Conservation (phyloP, 2,797 vertebrate genomes). For the Artibeus lituratus region DNA sequence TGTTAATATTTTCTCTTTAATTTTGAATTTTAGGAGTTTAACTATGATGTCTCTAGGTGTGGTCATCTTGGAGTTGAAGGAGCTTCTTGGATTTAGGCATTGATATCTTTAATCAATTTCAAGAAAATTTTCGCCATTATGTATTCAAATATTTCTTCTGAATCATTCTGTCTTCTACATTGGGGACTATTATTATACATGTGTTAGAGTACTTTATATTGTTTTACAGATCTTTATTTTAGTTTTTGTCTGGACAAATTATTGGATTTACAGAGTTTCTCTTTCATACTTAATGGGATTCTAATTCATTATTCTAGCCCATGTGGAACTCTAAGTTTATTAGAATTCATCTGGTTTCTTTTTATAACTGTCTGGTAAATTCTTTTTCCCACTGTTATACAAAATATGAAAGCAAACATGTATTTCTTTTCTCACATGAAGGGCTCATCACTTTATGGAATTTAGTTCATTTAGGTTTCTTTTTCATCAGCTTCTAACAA, state of each 20-base stretch:
- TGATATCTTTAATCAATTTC: not conserved
- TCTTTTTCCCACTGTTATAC: not conserved
- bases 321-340: not conserved
- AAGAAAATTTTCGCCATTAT: not conserved
- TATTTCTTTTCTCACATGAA: not conserved
- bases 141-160: not conserved
- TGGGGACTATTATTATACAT: not conserved
- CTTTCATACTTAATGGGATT: not conserved
- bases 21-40: not conserved
- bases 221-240: not conserved
- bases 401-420: not conserved
- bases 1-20: slow-evolving; percentile 16
- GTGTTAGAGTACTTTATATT: not conserved
- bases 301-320: not conserved
- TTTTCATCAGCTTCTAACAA: not conserved
- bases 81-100: not conserved
- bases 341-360: not conserved
- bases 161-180: not conserved
- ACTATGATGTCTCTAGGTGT: not conserved
- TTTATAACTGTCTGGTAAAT: not conserved
- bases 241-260: not conserved
- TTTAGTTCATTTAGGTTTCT: not conserved
- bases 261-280: not conserved
- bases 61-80: not conserved
- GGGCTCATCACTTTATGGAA: not conserved